Evolutionary conservation across 2,113 vertebrate species (phyloP).

Genomic region (Peucedramus taeniatus): DNA sequence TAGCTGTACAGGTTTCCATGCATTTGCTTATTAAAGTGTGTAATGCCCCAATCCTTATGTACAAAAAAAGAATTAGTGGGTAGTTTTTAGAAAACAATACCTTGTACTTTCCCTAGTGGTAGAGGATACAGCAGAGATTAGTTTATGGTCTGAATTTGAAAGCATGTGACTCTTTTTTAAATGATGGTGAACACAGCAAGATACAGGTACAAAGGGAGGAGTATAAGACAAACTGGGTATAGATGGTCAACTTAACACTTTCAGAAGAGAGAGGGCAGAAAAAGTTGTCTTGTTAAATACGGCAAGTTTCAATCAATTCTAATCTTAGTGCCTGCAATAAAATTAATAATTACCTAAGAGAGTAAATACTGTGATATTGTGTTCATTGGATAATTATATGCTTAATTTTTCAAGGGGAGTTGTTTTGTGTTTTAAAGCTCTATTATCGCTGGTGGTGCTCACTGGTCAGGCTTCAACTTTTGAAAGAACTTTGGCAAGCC

Average conservation of each 20-base stretch:
- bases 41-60: neutral
- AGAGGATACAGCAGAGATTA: neutral
- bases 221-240: neutral
- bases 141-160: neutral
- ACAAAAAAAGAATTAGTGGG: neutral
- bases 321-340: neutral
- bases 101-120: neutral
- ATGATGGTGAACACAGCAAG: neutral
- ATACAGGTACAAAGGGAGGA: neutral
- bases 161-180: neutral
- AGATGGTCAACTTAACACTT: neutral
- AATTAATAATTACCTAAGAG: neutral
- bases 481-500: neutral
- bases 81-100: neutral
- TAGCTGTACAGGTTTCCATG: neutral
- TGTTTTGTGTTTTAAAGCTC: neutral
- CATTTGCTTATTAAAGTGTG: neutral
- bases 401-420: neutral
- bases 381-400: neutral
- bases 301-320: neutral
- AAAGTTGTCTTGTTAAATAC: neutral
- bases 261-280: neutral
- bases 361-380: neutral
- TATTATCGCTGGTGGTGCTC: neutral
- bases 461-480: neutral